These are phyloP conservation scores for Archilochus colubris DNA, from an alignment of 2,113 vertebrate species.

Conservation along the genomic window DNA sequence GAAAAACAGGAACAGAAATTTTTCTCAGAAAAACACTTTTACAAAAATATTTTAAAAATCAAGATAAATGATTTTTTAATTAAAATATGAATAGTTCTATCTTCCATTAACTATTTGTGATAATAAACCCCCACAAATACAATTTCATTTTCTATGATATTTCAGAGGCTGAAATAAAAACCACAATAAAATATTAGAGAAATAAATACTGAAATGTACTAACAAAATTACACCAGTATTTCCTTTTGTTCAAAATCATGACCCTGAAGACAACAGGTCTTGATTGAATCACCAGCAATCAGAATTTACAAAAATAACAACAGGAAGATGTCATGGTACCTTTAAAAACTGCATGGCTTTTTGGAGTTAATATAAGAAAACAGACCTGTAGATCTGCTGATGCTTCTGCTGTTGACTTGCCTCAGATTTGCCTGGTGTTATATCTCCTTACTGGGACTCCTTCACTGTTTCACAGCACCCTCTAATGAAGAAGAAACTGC, in stretches of 20 bases:
- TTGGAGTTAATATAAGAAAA: background rate
- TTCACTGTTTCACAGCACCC: background rate
- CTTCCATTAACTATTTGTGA: background rate
- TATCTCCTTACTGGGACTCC: background rate
- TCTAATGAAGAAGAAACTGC: conserved; percentile 27
- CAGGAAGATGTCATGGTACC: background rate
- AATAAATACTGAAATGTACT: background rate
- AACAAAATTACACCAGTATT: background rate
- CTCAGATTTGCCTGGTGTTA: background rate
- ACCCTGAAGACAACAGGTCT: background rate
- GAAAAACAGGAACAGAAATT: background rate
- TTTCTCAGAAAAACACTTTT: background rate
- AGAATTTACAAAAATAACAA: background rate
- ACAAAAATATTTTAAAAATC: background rate
- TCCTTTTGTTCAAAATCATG: background rate
- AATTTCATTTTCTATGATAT: background rate
- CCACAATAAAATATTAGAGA: background rate
- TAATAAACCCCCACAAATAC: background rate
- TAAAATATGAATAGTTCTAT: background rate
- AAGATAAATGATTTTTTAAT: background rate
- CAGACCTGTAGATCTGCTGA: background rate
- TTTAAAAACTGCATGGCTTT: background rate
- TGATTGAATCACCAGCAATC: background rate
- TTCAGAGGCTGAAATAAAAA: background rate
- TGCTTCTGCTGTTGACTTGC: background rate